Base-by-base conservation (phyloP, 2,797 vertebrate species). In the Sebastes glaucus region DNA sequence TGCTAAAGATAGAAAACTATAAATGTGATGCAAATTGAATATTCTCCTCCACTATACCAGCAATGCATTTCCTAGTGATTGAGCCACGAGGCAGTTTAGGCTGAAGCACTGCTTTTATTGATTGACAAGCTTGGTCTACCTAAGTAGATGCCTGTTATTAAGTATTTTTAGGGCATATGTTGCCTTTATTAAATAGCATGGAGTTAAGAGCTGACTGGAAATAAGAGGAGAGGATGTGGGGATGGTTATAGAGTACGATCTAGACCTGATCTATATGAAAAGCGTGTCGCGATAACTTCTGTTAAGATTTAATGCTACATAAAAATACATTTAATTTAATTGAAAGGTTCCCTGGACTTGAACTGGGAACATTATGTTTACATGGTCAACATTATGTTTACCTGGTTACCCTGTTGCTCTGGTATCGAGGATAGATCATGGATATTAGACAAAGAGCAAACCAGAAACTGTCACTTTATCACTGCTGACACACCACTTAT, bases 401-500 rank as follows among this genome's bases (percentile, higher is more conserved):
- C 30, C 55, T 46, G 25, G 20, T 74, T 63, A 46, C n/a, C 38
- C 42, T 42, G 28, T 64, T 77, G 72, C 57, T 65, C 52, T 33
- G 25, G 57, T 53, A 7, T 32, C 38, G 28, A 70, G 63, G 14
- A 66, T 25, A 13, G 13, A 59, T 70, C 27, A 28, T 18, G 35
- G 33, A 81, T 63, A 76, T 53, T 42, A 33, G 38, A 65, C 57
- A 30, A 72, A 46, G 25, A 66, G 11, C 49, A 63, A 72, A 71
- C 14, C 66, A 65, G 30, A 64, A 74, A 64, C 30, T 62, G 55
- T 30, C 14, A 20, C 69, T 65, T 63, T 70, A 63, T 80, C 42
- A 22, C 42, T 74, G 69, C 74, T 74, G 82, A 81, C 56, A 69
- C 59, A 27, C 30, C 57, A 57, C 52, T 73, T 67, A 63, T 67